A percentile compares a stretch with the other conserved stretches of the same genome.
Conservation (phyloP, 2,888 invertebrate genomes). For the Phania funesta region DNA sequence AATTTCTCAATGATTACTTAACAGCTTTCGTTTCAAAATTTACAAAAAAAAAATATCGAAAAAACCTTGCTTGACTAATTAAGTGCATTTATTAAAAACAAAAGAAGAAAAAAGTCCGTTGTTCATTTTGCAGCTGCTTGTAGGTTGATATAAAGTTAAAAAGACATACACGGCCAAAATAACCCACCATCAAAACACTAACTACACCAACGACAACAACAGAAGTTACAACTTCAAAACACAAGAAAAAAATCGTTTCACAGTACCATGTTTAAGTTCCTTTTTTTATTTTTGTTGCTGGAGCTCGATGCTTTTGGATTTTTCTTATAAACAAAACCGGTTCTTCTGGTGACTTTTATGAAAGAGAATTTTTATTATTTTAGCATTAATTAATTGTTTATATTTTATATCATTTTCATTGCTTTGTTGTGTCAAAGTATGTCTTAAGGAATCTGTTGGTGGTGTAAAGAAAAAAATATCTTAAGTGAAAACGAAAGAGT, state of each 20-base stretch:
- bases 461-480: slow-evolving; percentile 13
- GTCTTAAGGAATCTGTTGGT: slow-evolving; percentile 16
- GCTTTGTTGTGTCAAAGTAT: slow-evolving; percentile 23
- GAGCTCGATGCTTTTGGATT: slow-evolving; percentile 32
- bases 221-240: slow-evolving; percentile 46
- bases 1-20: slow-evolving; percentile 43
- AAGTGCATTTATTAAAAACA: slow-evolving; percentile 45
- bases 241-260: slow-evolving; percentile 18
- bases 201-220: slow-evolving; percentile 14
- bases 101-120: slow-evolving; percentile 4
- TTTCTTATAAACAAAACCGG: slow-evolving; percentile 41
- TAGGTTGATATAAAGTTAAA: slow-evolving; percentile 54
- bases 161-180: slow-evolving; percentile 43
- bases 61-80: slow-evolving; percentile 46
- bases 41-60: not conserved
- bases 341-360: slow-evolving; percentile 63
- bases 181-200: slow-evolving; percentile 45
- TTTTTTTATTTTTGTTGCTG: slow-evolving; percentile 8
- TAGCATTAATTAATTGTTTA: slow-evolving; percentile 49
- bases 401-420: slow-evolving; percentile 17
- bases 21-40: slow-evolving; percentile 36
- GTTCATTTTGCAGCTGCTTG: slow-evolving; percentile 60
- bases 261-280: slow-evolving; percentile 42
- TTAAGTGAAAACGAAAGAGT: slow-evolving; percentile 63
- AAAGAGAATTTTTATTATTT: slow-evolving; percentile 52